Percentiles rank a stretch among this genome's conserved stretches.
Evolutionary conservation across 2,797 vertebrate genomes (phyloP).

Genomic region (Echiichthys vipera): DNA sequence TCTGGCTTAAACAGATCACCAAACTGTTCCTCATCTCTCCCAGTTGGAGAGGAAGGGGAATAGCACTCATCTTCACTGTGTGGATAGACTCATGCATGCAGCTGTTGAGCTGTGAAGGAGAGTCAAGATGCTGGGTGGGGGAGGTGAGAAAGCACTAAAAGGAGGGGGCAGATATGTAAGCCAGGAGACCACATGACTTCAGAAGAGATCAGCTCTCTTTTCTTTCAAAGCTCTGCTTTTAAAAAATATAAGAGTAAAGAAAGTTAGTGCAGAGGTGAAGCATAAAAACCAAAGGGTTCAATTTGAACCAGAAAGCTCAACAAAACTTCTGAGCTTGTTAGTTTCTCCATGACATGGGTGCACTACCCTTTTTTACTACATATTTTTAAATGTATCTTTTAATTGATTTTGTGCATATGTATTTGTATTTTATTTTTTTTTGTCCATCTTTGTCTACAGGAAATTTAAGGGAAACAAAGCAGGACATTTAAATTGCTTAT

Average conservation of each 20-base stretch:
- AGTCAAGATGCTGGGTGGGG: constrained; percentile 33
- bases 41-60: not conserved
- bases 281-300: no score
- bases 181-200: constrained; percentile 35
- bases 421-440: not conserved
- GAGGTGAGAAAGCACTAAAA: constrained; percentile 14
- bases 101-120: constrained; percentile 30
- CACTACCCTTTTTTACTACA: no score
- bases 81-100: constrained; percentile 40
- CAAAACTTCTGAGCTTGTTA: no score
- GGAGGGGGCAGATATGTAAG: constrained; percentile 30
- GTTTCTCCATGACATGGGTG: no score
- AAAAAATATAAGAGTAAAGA: constrained; percentile 22
- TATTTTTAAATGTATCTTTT: no score
- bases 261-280: not conserved
- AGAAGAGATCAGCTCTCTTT: constrained; percentile 27
- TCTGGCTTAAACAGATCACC: constrained; percentile 37
- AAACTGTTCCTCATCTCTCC: constrained; percentile 5
- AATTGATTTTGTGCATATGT: not conserved
- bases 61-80: not conserved
- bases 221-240: constrained; percentile 34
- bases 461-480: no score
- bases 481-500: no score
- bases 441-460: not conserved
- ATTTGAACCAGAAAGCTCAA: no score